Percentiles rank a stretch among this genome's conserved stretches.
phyloP scores from a whole-genome alignment of 2,797 vertebrate genomes.

The Arctocebus calabarensis region DNA sequence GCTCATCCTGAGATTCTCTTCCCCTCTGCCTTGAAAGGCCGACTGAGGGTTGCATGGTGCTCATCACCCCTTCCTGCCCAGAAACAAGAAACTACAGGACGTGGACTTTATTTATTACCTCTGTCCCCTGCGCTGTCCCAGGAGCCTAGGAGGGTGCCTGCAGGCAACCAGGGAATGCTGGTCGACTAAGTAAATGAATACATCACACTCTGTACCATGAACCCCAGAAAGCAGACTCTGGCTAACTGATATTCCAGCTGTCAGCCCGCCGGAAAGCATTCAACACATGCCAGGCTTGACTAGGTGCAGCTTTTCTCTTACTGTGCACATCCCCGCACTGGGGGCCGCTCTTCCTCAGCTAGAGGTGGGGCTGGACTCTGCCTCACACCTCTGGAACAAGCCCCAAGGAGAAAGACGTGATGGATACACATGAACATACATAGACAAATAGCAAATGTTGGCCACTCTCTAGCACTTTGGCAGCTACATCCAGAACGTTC shows the following conservation, averaged over 20 bases:
- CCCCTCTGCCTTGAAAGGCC: too few relatives aligned
- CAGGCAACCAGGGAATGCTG: not conserved
- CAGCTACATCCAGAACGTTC: not conserved
- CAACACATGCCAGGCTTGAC: not conserved
- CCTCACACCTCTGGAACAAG: not conserved
- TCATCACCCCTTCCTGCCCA: too few relatives aligned
- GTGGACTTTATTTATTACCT: fast-evolving
- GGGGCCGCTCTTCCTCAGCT: not conserved
- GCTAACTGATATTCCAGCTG: fast-evolving
- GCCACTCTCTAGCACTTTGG: not conserved
- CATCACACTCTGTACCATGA: too few relatives aligned
- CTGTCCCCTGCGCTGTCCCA: too few relatives aligned
- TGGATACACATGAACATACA: too few relatives aligned
- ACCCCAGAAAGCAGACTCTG: not conserved
- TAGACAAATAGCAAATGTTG: not conserved
- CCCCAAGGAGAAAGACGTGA: fast-evolving
- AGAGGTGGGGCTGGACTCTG: not conserved
- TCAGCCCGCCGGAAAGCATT: fast-evolving
- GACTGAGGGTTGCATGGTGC: not conserved
- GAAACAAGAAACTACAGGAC: not conserved
- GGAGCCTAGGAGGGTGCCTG: fast-evolving
- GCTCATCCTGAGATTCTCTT: not conserved
- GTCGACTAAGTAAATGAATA: not conserved
- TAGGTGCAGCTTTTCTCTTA: not conserved
- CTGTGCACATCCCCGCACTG: fast-evolving